phyloP scores from a whole-genome alignment of 2,888 invertebrate genomes.

The Calameuta idolon region DNA sequence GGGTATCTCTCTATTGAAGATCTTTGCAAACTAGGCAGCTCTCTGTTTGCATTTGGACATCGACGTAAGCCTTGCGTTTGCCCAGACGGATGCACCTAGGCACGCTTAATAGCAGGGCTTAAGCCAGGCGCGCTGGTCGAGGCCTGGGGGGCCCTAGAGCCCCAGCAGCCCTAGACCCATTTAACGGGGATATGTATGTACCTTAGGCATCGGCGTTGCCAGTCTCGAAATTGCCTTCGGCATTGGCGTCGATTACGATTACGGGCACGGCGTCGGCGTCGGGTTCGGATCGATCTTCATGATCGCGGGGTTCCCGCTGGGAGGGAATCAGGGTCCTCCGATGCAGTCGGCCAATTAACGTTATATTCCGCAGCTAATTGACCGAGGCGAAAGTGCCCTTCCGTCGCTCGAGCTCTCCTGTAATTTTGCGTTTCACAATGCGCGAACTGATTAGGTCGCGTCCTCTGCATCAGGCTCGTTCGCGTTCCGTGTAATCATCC shows the following conservation, averaged over 20 bases:
- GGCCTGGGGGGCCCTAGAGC: neutral
- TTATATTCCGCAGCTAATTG: slow-evolving; percentile 17
- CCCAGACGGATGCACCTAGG: slow-evolving; percentile 60
- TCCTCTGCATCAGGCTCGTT: slow-evolving; percentile 30
- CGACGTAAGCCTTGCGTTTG: slow-evolving; percentile 61
- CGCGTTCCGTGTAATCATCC: slow-evolving; percentile 51
- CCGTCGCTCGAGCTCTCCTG: slow-evolving; percentile 22
- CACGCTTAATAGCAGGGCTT: slow-evolving; percentile 57
- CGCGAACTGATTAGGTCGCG: slow-evolving; percentile 20
- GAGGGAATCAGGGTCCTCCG: slow-evolving; percentile 24
- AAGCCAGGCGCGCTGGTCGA: slow-evolving; percentile 28
- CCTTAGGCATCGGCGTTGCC: neutral
- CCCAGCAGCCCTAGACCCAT: too few species aligned
- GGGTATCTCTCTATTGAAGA: too few species aligned
- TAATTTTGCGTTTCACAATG: slow-evolving; percentile 25
- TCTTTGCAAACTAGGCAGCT: slow-evolving; percentile 23
- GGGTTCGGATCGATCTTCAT: too few species aligned
- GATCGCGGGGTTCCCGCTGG: neutral
- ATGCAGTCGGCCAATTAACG: slow-evolving; percentile 27
- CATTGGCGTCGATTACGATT: too few species aligned
- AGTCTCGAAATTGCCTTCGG: too few species aligned
- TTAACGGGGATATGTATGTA: neutral
- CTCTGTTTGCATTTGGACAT: slow-evolving; percentile 60
- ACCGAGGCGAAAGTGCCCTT: slow-evolving; percentile 29
- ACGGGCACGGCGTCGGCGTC: too few species aligned